Conservation (phyloP, 2,113 vertebrate genomes). For the Sylvia atricapilla region DNA sequence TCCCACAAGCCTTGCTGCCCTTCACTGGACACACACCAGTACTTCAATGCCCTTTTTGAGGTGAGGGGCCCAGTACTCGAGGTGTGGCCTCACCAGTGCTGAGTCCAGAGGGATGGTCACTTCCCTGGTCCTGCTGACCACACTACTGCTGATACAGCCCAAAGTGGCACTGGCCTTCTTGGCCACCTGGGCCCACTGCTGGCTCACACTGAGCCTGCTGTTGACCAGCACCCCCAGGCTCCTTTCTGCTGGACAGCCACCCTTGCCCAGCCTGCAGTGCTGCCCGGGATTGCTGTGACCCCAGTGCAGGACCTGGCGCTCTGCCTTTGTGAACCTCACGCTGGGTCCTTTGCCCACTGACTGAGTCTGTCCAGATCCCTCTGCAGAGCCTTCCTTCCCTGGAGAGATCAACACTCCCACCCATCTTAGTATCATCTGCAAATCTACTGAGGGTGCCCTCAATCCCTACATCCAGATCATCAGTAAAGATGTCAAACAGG, state of each 20-base stretch:
- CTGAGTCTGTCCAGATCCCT: not conserved
- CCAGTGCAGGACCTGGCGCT: not conserved
- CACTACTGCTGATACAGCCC: not conserved
- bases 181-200: not conserved
- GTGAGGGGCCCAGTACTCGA: fast-evolving
- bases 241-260: not conserved
- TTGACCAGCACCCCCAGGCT: not conserved
- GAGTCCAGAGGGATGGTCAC: not conserved
- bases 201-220: not conserved
- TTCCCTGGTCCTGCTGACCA: not conserved
- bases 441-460: not conserved
- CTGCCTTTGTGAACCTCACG: not conserved
- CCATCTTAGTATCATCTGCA: not conserved
- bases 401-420: not conserved
- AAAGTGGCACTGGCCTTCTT: not conserved
- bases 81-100: not conserved
- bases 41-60: not conserved
- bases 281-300: not conserved
- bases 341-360: not conserved
- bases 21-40: not conserved
- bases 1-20: fast-evolving
- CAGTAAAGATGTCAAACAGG: not conserved
- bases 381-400: not conserved
- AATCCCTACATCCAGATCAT: not conserved
- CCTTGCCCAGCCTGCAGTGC: not conserved